phyloP scores from a whole-genome alignment of 2,113 vertebrate species.

The Tamias sibiricus region DNA sequence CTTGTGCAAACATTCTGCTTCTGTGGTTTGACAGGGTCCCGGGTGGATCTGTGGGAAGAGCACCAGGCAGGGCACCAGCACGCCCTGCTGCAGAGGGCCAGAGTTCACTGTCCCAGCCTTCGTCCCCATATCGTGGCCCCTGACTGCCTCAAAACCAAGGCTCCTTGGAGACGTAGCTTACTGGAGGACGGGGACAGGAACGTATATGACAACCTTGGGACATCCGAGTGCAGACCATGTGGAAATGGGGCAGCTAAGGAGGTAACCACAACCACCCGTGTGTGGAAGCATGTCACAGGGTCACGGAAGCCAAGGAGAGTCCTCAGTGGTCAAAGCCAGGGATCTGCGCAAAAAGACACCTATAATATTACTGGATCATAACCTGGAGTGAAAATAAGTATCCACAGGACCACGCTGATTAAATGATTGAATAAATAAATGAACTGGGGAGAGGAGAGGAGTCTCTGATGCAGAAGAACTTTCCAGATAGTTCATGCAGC shows the following conservation, averaged over 20 bases:
- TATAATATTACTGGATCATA: not conserved
- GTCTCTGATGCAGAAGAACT: not conserved
- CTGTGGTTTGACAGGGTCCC: not conserved
- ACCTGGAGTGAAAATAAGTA: not conserved
- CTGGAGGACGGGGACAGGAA: not conserved
- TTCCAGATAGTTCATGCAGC: not conserved
- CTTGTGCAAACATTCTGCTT: not conserved
- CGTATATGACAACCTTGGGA: not conserved
- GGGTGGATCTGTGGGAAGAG: not conserved
- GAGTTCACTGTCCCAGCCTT: too few relatives aligned
- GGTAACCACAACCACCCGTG: fast-evolving
- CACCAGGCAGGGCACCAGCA: too few relatives aligned
- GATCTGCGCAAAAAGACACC: not conserved
- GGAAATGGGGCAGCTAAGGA: too few relatives aligned
- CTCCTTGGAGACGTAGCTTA: not conserved
- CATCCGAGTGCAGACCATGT: not conserved
- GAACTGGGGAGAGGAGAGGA: not conserved
- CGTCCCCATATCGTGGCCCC: not conserved
- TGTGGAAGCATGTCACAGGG: fast-evolving
- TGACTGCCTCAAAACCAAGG: not conserved
- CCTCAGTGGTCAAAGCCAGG: not conserved
- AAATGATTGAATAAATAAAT: not conserved
- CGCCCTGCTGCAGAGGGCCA: too few relatives aligned
- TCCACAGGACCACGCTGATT: not conserved
- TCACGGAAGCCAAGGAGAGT: not conserved